phyloP scores from a whole-genome alignment of 2,797 vertebrate genomes.

The Anguilla marmorata region DNA sequence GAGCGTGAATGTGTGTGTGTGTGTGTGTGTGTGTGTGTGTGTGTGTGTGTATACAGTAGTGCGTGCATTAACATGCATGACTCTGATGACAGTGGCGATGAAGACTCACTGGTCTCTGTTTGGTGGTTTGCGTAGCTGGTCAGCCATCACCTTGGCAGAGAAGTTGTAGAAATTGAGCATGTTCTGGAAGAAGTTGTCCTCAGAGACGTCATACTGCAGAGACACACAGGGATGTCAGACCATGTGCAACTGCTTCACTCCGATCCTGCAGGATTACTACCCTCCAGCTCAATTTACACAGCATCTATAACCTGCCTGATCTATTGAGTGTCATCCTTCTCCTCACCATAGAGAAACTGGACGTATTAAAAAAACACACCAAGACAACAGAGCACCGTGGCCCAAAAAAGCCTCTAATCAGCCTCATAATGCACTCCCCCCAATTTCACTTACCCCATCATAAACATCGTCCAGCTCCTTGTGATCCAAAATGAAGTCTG shows the following conservation, averaged over 20 bases:
- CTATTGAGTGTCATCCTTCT: not conserved
- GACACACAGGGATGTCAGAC: slow-evolving; percentile 23
- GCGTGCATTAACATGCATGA: not conserved
- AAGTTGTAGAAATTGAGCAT: slow-evolving; percentile 98
- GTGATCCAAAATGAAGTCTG: slow-evolving; percentile 92
- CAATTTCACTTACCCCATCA: slow-evolving; percentile 81
- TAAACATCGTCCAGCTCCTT: slow-evolving; percentile 96
- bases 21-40: not conserved
- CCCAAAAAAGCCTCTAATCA: not conserved
- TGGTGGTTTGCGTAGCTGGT: slow-evolving; percentile 95
- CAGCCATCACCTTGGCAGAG: slow-evolving; percentile 92
- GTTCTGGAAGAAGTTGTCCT: slow-evolving; percentile 97
- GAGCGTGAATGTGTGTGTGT: not conserved
- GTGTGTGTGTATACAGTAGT: not conserved
- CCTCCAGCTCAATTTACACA: not conserved
- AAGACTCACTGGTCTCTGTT: slow-evolving; percentile 91
- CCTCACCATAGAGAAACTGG: not conserved
- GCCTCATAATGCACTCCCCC: slow-evolving; percentile 4
- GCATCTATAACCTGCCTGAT: not conserved
- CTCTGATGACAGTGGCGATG: not conserved
- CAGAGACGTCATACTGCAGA: slow-evolving; percentile 87
- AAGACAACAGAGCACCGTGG: not conserved
- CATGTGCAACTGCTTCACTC: not conserved
- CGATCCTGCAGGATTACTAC: not conserved
- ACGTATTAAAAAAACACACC: not conserved